Evolutionary conservation across 2,888 invertebrate species (phyloP).

Genomic region (Troides aeacus): DNA sequence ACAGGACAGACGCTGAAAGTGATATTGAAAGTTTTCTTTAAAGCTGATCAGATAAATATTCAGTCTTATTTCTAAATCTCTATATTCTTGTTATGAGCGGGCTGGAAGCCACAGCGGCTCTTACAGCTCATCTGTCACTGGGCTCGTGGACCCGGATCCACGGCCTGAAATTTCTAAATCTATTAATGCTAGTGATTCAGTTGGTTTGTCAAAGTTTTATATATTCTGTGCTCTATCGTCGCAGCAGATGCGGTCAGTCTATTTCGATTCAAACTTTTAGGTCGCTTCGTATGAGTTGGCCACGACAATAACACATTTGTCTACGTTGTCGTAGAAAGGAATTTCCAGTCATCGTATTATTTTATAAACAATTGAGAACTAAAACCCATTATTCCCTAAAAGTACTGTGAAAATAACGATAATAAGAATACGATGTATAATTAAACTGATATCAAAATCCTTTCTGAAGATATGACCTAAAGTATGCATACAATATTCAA

Average conservation of each 20-base stretch:
- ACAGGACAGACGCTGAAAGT: not conserved
- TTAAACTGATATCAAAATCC: not conserved
- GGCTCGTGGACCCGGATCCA: no score
- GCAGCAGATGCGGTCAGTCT: slow-evolving; percentile 7
- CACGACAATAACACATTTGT: not conserved
- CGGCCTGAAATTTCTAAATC: slow-evolving; percentile 41
- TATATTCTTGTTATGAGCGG: no score
- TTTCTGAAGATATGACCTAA: not conserved
- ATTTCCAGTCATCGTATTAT: not conserved
- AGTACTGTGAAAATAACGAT: not conserved
- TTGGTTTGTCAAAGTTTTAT: slow-evolving; percentile 32
- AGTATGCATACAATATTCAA: not conserved
- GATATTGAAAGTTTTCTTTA: slow-evolving; percentile 31
- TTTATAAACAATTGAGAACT: not conserved
- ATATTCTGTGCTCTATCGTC: slow-evolving; percentile 9
- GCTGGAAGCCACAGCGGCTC: no score
- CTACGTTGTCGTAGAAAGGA: not conserved
- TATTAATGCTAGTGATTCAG: slow-evolving; percentile 36
- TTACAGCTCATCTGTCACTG: no score
- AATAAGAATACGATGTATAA: not conserved
- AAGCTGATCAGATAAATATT: slow-evolving; percentile 41
- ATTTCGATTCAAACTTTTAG: slow-evolving; percentile 8
- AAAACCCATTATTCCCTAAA: not conserved
- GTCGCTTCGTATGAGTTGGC: not conserved
- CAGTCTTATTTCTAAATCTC: slow-evolving; percentile 47